phyloP scores from a whole-genome alignment of 2,113 vertebrate species.

The Tauraco erythrolophus region DNA sequence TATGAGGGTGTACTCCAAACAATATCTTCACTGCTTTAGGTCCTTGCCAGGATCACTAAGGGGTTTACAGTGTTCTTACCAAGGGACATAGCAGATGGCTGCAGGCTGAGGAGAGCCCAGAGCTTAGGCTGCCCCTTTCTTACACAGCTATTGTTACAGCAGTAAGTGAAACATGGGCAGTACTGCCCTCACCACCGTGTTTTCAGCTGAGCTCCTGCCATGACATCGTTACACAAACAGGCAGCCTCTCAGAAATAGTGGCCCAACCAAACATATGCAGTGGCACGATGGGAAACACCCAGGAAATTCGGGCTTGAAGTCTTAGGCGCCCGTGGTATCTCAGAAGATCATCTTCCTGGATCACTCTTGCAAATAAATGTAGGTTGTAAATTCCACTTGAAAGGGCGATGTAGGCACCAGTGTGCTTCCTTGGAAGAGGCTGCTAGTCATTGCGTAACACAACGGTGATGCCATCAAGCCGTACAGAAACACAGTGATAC shows the following conservation, averaged over 20 bases:
- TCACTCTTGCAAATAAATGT: neutral
- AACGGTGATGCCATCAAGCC: neutral
- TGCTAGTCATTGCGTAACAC: neutral
- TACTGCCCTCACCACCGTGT: neutral
- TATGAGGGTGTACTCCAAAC: neutral
- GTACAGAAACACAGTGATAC: neutral
- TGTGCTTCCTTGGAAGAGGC: neutral
- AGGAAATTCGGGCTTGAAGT: neutral
- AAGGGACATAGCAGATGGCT: neutral
- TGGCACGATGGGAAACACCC: neutral
- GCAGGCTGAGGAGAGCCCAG: neutral
- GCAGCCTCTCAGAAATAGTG: neutral
- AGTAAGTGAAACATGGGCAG: neutral
- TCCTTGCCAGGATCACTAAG: neutral
- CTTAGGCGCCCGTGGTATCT: neutral
- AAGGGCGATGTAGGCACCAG: accelerated
- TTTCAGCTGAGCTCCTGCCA: neutral
- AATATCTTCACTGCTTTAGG: neutral
- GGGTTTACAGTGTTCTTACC: neutral
- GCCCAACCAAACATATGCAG: accelerated
- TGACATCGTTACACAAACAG: neutral
- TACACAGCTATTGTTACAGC: neutral
- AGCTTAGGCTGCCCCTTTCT: neutral
- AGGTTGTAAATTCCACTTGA: neutral
- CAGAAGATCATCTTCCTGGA: neutral